A percentile compares a stretch with the other conserved stretches of the same genome.
Evolutionary conservation across 2,888 invertebrate genomes (phyloP).

Genomic region (Kuschelorhynchus macadamiae): DNA sequence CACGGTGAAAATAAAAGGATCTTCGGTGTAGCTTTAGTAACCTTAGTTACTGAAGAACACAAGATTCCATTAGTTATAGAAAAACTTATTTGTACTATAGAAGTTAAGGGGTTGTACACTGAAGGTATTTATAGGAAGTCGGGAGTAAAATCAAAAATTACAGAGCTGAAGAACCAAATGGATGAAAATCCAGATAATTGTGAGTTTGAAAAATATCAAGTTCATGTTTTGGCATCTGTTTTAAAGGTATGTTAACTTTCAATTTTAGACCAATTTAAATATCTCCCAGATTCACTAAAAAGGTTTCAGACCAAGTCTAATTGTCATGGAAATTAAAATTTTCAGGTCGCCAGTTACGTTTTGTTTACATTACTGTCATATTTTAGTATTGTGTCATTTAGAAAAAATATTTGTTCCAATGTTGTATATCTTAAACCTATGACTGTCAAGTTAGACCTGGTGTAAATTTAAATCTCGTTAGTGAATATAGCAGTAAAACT

Average conservation of each 20-base stretch:
- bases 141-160: slow-evolving; percentile 87
- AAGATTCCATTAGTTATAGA: slow-evolving; percentile 93
- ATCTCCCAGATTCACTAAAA: too few species aligned
- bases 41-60: slow-evolving; percentile 80
- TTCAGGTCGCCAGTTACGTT: too few species aligned
- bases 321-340: too few species aligned
- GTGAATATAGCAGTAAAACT: too few species aligned
- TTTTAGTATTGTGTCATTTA: too few species aligned
- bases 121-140: slow-evolving; percentile 96
- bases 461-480: too few species aligned
- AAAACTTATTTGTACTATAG: slow-evolving; percentile 89
- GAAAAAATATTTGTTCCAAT: too few species aligned
- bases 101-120: slow-evolving; percentile 91
- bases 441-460: too few species aligned
- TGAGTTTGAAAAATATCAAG: slow-evolving; percentile 81
- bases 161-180: slow-evolving; percentile 81
- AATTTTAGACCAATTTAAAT: too few species aligned
- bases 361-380: too few species aligned
- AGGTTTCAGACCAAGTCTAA: too few species aligned
- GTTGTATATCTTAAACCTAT: too few species aligned
- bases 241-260: slow-evolving; percentile 72
- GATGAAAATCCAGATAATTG: slow-evolving; percentile 83
- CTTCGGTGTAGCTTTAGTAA: slow-evolving; percentile 85
- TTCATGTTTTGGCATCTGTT: slow-evolving; percentile 92
- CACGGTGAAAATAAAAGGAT: slow-evolving; percentile 75